Evolutionary conservation across 2,113 vertebrate species (phyloP).

Genomic region (Misgurnus mizolepis): DNA sequence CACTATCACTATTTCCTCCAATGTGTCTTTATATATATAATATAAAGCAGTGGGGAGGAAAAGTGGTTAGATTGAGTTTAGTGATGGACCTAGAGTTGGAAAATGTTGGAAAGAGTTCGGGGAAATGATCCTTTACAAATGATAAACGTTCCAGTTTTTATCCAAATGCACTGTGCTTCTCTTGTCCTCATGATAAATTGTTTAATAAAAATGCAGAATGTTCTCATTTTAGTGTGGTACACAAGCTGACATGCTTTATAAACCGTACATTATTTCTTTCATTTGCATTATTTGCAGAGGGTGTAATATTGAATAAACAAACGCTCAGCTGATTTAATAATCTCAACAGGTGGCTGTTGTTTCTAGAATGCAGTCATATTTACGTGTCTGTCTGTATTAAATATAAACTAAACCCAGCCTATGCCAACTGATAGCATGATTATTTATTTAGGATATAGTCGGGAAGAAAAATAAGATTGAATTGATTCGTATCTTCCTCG

Average conservation of each 20-base stretch:
- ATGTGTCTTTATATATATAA: neutral
- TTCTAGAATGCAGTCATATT: slow-evolving; percentile 8
- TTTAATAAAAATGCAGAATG: slow-evolving; percentile 27
- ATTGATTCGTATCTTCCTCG: neutral
- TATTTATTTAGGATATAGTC: slow-evolving; percentile 24
- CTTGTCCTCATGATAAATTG: slow-evolving; percentile 47
- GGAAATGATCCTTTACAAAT: slow-evolving; percentile 24
- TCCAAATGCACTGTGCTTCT: slow-evolving; percentile 51
- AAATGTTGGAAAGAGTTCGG: too few species aligned
- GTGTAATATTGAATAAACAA: slow-evolving; percentile 9
- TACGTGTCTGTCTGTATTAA: neutral
- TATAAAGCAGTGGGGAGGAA: neutral
- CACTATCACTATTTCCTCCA: too few species aligned
- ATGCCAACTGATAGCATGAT: neutral
- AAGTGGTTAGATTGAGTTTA: slow-evolving; percentile 2
- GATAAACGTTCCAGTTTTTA: slow-evolving; percentile 14
- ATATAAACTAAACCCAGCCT: slow-evolving; percentile 8
- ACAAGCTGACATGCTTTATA: slow-evolving; percentile 38
- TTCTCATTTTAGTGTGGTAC: slow-evolving; percentile 9
- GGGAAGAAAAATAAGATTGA: neutral
- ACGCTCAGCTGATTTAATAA: slow-evolving; percentile 33
- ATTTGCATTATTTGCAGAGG: slow-evolving; percentile 32
- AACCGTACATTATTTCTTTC: slow-evolving; percentile 34
- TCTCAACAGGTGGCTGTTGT: slow-evolving; percentile 22
- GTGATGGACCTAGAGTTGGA: neutral